phyloP scores from a whole-genome alignment of 2,797 vertebrate genomes.

The Enteromius paludinosus region DNA sequence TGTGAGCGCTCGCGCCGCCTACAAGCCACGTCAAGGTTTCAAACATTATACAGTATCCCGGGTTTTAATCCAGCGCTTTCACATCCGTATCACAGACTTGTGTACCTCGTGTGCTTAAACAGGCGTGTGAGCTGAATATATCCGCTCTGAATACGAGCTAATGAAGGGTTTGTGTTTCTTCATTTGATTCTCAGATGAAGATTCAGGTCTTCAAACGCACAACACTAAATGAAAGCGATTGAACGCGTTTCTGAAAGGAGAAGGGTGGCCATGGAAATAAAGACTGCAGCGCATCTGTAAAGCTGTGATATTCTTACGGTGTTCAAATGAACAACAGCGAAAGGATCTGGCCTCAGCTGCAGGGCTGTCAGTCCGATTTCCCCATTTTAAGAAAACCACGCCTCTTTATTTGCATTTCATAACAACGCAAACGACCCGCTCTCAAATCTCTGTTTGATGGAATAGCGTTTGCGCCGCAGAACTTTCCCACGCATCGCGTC shows the following conservation, averaged over 20 bases:
- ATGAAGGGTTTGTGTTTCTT: neutral
- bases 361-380: neutral
- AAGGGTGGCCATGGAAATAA: neutral
- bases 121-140: neutral
- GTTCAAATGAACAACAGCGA: neutral
- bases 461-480: neutral
- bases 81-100: neutral
- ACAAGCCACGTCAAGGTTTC: slow-evolving; percentile 52
- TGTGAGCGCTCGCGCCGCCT: slow-evolving; percentile 33
- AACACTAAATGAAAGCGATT: neutral
- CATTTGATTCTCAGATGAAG: neutral
- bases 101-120: neutral
- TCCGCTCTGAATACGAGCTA: neutral
- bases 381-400: slow-evolving; percentile 13
- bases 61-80: neutral
- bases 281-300: neutral
- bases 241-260: neutral
- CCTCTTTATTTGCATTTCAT: slow-evolving; percentile 36
- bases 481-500: neutral
- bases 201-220: neutral
- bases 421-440: slow-evolving; percentile 12
- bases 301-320: too few relatives aligned
- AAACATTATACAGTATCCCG: slow-evolving; percentile 23
- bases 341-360: neutral
- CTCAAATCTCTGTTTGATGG: neutral